Evolutionary conservation across 2,113 vertebrate species (phyloP).

Genomic region (Actinemys pallida): DNA sequence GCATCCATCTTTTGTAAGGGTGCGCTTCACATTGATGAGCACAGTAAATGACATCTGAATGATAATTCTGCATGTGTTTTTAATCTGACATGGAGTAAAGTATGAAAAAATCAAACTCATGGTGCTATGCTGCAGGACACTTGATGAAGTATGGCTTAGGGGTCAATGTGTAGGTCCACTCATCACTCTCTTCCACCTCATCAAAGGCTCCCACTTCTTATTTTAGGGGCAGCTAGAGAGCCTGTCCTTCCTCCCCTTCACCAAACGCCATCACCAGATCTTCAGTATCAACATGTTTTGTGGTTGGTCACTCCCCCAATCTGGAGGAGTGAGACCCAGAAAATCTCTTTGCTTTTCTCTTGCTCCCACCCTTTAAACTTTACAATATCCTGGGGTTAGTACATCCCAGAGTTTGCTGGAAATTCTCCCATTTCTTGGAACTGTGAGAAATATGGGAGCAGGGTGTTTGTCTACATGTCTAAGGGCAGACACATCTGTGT

Average conservation of each 20-base stretch:
- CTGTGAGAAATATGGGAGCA: not conserved
- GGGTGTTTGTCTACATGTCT: accelerated
- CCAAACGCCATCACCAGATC: not conserved
- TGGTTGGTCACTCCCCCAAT: not conserved
- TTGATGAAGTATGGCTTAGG: not conserved
- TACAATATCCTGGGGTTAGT: not conserved
- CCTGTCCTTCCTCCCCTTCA: not conserved
- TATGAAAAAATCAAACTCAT: conserved; percentile 3
- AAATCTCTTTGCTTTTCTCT: not conserved
- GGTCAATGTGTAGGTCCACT: not conserved
- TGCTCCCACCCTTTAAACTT: not conserved
- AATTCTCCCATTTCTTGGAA: not conserved
- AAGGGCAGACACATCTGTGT: not conserved
- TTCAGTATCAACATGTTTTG: not conserved
- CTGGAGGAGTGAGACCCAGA: not conserved
- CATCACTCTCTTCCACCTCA: not conserved
- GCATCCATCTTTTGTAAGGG: conserved; percentile 30
- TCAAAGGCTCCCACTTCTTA: not conserved
- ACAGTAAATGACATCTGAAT: not conserved
- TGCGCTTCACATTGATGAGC: not conserved
- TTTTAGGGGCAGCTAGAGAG: not conserved
- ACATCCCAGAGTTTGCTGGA: not conserved
- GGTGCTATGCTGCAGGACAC: not conserved
- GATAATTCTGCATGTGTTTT: not conserved
- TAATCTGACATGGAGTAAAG: not conserved